Evolutionary conservation across 2,888 invertebrate genomes (phyloP), one percentile per base, ranked within the genome.

Genomic region (Leptinotarsa juncta): DNA sequence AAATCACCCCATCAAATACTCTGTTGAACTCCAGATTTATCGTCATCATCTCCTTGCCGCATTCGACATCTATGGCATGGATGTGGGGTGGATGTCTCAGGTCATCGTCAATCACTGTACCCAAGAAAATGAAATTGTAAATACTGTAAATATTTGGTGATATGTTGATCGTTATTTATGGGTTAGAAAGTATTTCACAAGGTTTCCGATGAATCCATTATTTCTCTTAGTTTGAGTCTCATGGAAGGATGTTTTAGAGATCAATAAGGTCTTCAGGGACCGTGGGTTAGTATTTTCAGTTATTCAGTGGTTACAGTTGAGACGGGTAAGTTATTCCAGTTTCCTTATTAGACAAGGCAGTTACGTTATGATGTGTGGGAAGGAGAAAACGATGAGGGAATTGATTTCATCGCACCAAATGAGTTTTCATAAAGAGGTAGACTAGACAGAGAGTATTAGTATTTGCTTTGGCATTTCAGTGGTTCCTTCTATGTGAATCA

Each of bases 11-110:
- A 80, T 94, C 91, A 85, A 94, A 95, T 20, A 88, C 89, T 77
- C 93, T 91, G 85, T 94, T 94, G 86, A 95, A 95, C 86, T 94
- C 94, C 14, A 95, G 91, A 80, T 93, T 92, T 75, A 95, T 94
- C 1, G 93, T 94, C 95, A 95, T 95, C 92, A 93, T 93, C 78
- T 94, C 94, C 85, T 94, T 95, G 74, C 93, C 93, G 82, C 95
- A 95, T 82, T 93, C 90, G 0, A 95, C 95, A 57, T 94, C 91
- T 72, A 95, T 91, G 0, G 90, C 91, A 83, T 94, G 93, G 80
- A 95, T 93, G 80, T 94, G 94, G 3, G 95, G 93, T 60, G 94
- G 94, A 83, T 94, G 94, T 72, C 91, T 91, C 68, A 90, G 89
- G 48, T 92, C 93, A 55, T 92, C 92, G n/a, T 90, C 91, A 26